These are phyloP conservation scores for Drosophila kepulauana DNA, from an alignment of 1,140 invertebrate species.

Conservation along the genomic window DNA sequence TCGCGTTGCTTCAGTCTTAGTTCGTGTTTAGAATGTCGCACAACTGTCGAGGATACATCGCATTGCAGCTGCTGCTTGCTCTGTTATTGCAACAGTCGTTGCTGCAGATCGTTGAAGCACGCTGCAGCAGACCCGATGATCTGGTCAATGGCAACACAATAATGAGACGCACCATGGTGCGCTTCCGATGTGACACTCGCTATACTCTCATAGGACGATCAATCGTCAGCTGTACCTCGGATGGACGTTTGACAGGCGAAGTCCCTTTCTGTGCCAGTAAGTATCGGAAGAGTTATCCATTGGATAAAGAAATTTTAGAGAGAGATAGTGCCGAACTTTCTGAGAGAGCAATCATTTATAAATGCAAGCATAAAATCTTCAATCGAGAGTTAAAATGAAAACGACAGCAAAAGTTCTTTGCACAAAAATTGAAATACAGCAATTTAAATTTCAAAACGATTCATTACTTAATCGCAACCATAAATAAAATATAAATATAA, in stretches of 20 bases:
- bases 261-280: slow-evolving; percentile 67
- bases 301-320: too few species aligned
- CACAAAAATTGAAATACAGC: too few species aligned
- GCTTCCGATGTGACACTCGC: slow-evolving; percentile 33
- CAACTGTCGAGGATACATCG: not conserved
- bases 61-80: not conserved
- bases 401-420: too few species aligned
- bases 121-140: slow-evolving; percentile 16
- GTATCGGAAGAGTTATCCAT: slow-evolving; percentile 23
- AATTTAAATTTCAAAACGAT: too few species aligned
- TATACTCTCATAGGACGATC: slow-evolving; percentile 29
- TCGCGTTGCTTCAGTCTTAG: slow-evolving; percentile 19
- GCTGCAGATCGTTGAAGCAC: slow-evolving; percentile 1
- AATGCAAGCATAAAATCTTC: too few species aligned
- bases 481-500: too few species aligned
- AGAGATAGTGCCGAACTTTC: too few species aligned
- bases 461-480: too few species aligned
- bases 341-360: not conserved
- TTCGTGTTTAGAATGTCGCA: slow-evolving; percentile 24
- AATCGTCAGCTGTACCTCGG: not conserved
- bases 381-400: too few species aligned
- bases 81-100: not conserved
- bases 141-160: slow-evolving; percentile 20
- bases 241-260: slow-evolving; percentile 42
- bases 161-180: not conserved